Evolutionary conservation across 2,888 invertebrate species (phyloP), one percentile per base, ranked within the genome.

Genomic region (Cyclophora punctaria): DNA sequence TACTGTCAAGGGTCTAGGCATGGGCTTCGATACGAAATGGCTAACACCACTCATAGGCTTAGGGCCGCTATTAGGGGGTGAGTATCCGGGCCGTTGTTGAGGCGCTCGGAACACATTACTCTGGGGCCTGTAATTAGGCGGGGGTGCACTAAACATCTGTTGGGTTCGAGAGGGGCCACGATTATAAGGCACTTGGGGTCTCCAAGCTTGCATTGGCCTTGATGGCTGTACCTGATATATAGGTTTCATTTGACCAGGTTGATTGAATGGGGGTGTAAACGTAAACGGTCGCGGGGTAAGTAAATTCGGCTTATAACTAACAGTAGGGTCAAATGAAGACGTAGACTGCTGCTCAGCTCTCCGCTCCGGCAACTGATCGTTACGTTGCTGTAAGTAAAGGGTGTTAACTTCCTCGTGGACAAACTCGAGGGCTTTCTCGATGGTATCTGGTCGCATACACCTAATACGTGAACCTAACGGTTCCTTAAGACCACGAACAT

Each of bases 391-490:
- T 3, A 41, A 3, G 2, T 41, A 41, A 3, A 41, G 7, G 1
- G 41, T 41, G 7, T 41, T 41, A 3, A 41, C 7, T 7, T 41
- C 41, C 7, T 41, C 41, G 7, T 41, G 41, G 3, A 41, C 41
- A 7, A 2, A 41, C 7, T 41, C 41, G 52, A 20, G 20, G 20
- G 20, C 20, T 20, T 20, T 20, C 20, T 20, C 20, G 1, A 20
- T 20, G 20, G 20, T 52, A 4, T 53, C 53, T 2, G 58, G 57
- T 7, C 56, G 41, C 58, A 60, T 58, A 35, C 60, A 58, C 2
- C 54, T 53, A 56, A 41, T 2, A 20, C 56, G 53, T 3, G 52
- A 59, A 0, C 57, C 56, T 35, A 60, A 35, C 3, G 60, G 57
- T 4, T 58, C 60, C 7, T 53, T 54, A 3, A 58, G 33, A 2